These are phyloP conservation scores for Zeus faber DNA, from an alignment of 2,113 vertebrate genomes.

Conservation along the genomic window DNA sequence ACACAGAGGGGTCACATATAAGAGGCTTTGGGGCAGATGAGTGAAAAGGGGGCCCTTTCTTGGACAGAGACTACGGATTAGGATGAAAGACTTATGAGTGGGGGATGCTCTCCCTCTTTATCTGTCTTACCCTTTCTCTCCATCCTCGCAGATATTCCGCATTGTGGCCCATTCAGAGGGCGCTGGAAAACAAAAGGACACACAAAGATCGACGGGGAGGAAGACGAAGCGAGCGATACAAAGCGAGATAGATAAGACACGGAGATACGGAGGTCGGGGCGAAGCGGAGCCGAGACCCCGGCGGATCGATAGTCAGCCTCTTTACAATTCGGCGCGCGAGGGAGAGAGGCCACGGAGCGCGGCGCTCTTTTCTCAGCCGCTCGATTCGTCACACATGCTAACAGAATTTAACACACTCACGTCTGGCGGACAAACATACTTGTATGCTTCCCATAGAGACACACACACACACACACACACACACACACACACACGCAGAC, in stretches of 20 bases:
- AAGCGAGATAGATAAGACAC: conserved; percentile 35
- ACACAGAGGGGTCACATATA: conserved; percentile 66
- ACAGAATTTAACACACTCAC: conserved; percentile 66
- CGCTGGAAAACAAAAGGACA: conserved; percentile 21
- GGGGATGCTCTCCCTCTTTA: conserved; percentile 55
- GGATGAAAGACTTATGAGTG: conserved; percentile 66
- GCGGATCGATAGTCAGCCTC: conserved; percentile 57
- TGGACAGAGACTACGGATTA: conserved; percentile 68
- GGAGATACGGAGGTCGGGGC: conserved; percentile 11
- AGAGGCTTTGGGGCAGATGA: conserved; percentile 69
- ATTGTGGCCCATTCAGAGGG: conserved; percentile 33
- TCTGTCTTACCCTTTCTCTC: conserved; percentile 49
- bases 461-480: conserved; percentile 16
- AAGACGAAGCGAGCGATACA: conserved; percentile 11
- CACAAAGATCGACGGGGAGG: conserved; percentile 18
- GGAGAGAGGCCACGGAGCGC: conserved; percentile 36
- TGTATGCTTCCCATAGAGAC: conserved; percentile 41
- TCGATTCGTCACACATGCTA: conserved; percentile 73
- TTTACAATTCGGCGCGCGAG: conserved; percentile 47
- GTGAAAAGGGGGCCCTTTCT: conserved; percentile 75
- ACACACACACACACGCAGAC: conserved; percentile 30
- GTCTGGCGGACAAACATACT: conserved; percentile 48
- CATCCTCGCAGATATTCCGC: conserved; percentile 47
- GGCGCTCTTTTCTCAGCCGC: conserved; percentile 57
- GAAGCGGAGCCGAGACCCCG: conserved; percentile 29